These are phyloP conservation scores for Chironex yamaguchii DNA, from an alignment of 30 jellyfish, hydroid and myxozoan species.

Conservation along the genomic window DNA sequence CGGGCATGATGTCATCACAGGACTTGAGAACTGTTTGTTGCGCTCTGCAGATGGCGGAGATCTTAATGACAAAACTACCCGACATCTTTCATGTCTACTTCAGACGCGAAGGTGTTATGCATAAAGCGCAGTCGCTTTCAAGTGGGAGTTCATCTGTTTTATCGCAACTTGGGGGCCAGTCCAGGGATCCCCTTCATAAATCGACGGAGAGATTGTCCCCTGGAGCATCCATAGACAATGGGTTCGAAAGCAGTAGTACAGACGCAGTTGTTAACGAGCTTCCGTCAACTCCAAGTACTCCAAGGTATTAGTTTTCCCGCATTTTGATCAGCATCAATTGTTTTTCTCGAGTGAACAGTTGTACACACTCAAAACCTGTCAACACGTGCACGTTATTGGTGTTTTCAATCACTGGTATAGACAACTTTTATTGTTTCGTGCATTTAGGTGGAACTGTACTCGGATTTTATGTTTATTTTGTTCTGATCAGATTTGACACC, in stretches of 20 bases:
- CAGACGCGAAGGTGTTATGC: slow-evolving; percentile 98
- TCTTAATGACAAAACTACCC: slow-evolving; percentile 86
- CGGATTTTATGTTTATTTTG: too few relatives aligned
- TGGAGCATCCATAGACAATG: not conserved
- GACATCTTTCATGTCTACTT: slow-evolving; percentile 88
- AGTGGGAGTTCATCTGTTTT: not conserved
- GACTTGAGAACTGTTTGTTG: slow-evolving; percentile 86
- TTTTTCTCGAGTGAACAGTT: too few relatives aligned
- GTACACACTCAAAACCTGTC: too few relatives aligned
- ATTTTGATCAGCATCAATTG: too few relatives aligned
- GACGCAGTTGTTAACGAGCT: not conserved
- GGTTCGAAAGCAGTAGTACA: not conserved
- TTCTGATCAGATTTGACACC: too few relatives aligned
- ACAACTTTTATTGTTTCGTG: too few relatives aligned
- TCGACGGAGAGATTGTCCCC: not conserved
- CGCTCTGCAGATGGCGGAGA: slow-evolving; percentile 92
- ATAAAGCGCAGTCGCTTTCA: slow-evolving; percentile 65
- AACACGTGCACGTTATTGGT: too few relatives aligned
- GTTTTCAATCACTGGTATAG: too few relatives aligned
- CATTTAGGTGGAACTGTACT: too few relatives aligned
- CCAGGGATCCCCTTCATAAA: not conserved
- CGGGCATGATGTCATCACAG: slow-evolving; percentile 95
- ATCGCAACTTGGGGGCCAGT: not conserved
- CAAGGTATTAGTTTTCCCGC: not conserved
- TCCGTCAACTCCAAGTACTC: not conserved